Base-by-base conservation (phyloP, 2,113 vertebrate genomes). In the Verasper variegatus region DNA sequence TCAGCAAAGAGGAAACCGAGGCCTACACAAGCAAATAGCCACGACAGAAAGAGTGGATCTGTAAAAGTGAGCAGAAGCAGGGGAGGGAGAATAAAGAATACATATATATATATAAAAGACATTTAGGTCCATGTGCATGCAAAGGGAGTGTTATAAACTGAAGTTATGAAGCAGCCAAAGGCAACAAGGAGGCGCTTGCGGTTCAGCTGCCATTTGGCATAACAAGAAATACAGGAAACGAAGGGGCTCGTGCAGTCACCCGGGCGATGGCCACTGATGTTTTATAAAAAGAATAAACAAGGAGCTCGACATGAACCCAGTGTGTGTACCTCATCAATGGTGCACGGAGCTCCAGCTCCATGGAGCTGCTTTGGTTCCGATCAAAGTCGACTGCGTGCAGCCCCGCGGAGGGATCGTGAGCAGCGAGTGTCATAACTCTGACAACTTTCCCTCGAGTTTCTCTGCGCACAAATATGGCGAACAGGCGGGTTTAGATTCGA, bases 151-250 rank as follows among this genome's bases (percentile, higher is more conserved):
- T 9, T 11, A 54, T 4, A 54, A 9, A n/a, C 24, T 12, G 35
- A 57, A 76, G 61, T 76, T 86, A 57, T 37, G 26, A 51, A 63
- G 24, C 23, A 74, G 69, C 14, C 73, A 70, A 12, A 23, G 74
- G 57, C 64, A 62, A 56, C 57, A 51, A 77, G 81, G 80, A 81
- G 90, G 86, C 89, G 15, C 82, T 71, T 49, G 71, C 85, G 60
- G 76, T 69, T 54, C 37, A 72, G 86, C 86, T 89, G 85, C 92
- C 88, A 85, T 93, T 91, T 91, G 90, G 91, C 88, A 89, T 18
- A 93, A 93, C 92, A 86, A 94, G 93, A 94, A 94, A 93, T 95
- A 94, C 94, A 94, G 94, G 94, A 95, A 95, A 92, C 92, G 91
- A 71, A 89, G 88, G 86, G 88, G 84, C 82, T 90, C 82, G 56